phyloP scores from a whole-genome alignment of 2,888 invertebrate genomes.

The Mimachlamys varia region DNA sequence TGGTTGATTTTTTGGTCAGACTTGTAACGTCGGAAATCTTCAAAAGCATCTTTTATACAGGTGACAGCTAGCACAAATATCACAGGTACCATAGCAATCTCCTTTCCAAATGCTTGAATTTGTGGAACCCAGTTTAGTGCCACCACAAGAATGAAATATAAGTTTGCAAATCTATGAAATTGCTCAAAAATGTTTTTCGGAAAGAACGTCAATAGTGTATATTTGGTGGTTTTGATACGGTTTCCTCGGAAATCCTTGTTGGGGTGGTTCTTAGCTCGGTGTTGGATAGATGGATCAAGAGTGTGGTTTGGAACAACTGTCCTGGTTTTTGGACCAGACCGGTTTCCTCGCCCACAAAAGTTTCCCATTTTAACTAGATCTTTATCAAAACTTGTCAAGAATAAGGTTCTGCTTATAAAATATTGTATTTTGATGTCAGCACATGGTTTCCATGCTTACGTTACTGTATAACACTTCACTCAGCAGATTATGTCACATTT shows the following conservation, averaged over 20 bases:
- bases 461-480: neutral
- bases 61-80: constrained; percentile 96
- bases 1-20: constrained; percentile 97
- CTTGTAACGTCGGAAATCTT: constrained; percentile 93
- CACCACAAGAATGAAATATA: constrained; percentile 98
- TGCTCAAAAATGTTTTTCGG: constrained; percentile 98
- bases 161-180: constrained; percentile 97
- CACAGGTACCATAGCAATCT: constrained; percentile 96
- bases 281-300: constrained; percentile 54
- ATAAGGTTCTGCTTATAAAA: neutral
- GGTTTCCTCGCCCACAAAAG: constrained; percentile 59
- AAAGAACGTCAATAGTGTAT: constrained; percentile 95
- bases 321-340: constrained; percentile 65
- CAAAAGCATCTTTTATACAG: constrained; percentile 96
- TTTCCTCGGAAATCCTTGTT: constrained; percentile 70
- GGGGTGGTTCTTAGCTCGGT: constrained; percentile 68
- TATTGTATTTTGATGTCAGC: neutral
- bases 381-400: constrained; percentile 37
- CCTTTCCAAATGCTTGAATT: constrained; percentile 94
- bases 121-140: constrained; percentile 97
- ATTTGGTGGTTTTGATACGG: constrained; percentile 84
- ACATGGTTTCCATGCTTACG: neutral
- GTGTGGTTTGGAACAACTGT: constrained; percentile 70
- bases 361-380: constrained; percentile 66
- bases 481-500: neutral